phyloP scores from a whole-genome alignment of 2,797 vertebrate genomes.

The Trachurus trachurus region DNA sequence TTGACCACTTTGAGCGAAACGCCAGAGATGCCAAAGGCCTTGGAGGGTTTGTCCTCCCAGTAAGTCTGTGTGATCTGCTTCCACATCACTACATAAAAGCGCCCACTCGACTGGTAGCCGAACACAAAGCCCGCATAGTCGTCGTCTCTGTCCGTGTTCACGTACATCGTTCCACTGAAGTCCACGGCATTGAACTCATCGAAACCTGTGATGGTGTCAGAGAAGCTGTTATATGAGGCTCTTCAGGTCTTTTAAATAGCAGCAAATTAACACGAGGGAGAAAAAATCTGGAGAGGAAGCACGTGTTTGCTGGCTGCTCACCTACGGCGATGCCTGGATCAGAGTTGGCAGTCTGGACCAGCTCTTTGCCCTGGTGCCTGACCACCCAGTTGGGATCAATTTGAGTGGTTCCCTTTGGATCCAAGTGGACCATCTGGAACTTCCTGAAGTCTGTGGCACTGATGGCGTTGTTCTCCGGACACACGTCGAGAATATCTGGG shows the following conservation, averaged over 20 bases:
- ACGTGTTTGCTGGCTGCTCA: conserved; percentile 77
- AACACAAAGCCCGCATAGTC: conserved; percentile 99
- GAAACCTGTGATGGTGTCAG: conserved; percentile 84
- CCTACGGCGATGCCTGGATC: conserved; percentile 98
- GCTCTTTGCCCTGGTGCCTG: conserved; percentile 97
- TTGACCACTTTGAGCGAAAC: conserved; percentile 99
- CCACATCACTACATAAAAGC: conserved; percentile 99
- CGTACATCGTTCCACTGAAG: conserved; percentile 98
- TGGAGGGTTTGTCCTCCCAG: conserved; percentile 97
- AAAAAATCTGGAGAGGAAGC: not conserved
- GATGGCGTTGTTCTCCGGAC: conserved; percentile 96
- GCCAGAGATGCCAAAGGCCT: conserved; percentile 96
- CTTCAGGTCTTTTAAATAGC: conserved; percentile 1
- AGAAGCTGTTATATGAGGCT: conserved; percentile 1
- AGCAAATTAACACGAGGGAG: not conserved
- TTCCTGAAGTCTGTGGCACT: conserved; percentile 97
- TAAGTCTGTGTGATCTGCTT: conserved; percentile 99
- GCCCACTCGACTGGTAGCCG: conserved; percentile 97
- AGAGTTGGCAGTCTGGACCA: conserved; percentile 98
- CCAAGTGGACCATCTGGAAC: conserved; percentile 99
- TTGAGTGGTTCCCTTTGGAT: conserved; percentile 98
- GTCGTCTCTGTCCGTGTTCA: conserved; percentile 98
- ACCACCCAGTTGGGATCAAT: conserved; percentile 99
- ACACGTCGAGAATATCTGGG: conserved; percentile 95
- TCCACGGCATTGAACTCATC: conserved; percentile 97